Conservation (phyloP, 2,888 invertebrate genomes). For the Alitta virens region DNA sequence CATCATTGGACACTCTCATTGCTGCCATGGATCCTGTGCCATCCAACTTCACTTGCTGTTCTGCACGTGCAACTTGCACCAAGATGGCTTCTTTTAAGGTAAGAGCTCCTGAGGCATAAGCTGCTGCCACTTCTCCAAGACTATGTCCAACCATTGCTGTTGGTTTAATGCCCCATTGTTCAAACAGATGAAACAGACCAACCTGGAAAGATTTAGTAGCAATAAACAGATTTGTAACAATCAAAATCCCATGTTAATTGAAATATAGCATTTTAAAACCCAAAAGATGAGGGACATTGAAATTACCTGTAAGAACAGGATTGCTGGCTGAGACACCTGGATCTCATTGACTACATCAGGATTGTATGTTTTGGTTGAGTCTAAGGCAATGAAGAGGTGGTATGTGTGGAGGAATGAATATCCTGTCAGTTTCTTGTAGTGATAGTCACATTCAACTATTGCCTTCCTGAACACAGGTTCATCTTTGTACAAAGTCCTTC, state of each 20-base stretch:
- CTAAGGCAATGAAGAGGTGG: slow-evolving; percentile 3
- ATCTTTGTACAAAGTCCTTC: slow-evolving; percentile 18
- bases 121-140: slow-evolving; percentile 20
- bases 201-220: background rate
- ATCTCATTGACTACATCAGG: slow-evolving; percentile 5
- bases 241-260: too few species aligned
- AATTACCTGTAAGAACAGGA: slow-evolving; percentile 9
- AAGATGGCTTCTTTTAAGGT: slow-evolving; percentile 19
- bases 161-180: slow-evolving; percentile 16
- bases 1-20: slow-evolving; percentile 9
- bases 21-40: slow-evolving; percentile 28
- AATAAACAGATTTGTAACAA: too few species aligned
- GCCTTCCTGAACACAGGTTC: slow-evolving; percentile 18
- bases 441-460: slow-evolving; percentile 16
- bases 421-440: slow-evolving; percentile 18
- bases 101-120: slow-evolving; percentile 14
- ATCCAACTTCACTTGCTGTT: slow-evolving; percentile 6
- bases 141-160: slow-evolving; percentile 19
- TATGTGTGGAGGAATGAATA: slow-evolving; percentile 17
- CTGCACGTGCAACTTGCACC: slow-evolving; percentile 9
- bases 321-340: slow-evolving; percentile 11
- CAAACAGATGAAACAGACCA: slow-evolving; percentile 4
- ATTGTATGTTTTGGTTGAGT: background rate
- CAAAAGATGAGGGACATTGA: too few species aligned
- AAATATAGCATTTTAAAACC: too few species aligned